Evolutionary conservation across 2,888 invertebrate genomes (phyloP), one percentile per base, ranked within the genome.

Genomic region (Mechanitis messenoides): DNA sequence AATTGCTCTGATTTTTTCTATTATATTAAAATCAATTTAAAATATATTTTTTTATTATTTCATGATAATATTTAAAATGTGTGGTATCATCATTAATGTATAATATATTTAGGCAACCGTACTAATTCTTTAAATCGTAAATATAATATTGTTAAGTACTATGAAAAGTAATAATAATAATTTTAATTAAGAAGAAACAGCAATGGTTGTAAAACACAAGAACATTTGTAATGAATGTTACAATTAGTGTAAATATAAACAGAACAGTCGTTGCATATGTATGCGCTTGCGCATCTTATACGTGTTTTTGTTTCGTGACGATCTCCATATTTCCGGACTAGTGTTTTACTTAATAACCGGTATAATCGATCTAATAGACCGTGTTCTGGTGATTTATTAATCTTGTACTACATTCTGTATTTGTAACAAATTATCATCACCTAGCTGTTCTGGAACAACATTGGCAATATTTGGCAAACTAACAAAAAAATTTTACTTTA

Each of bases 311-410:
- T 74, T 63, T 63, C 68, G 64, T 67, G 74, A 73, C 79, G 79
- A 78, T 85, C 83, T 80, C 78, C 72, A 74, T 74, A 77, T 83
- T 85, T 83, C 84, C 83, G 77, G 74, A 67, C 71, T 74, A 77
- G 70, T 71, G 78, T 80, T 77, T 78, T 81, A 77, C 73, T 82
- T 81, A 83, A 83, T 81, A 80, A 83, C 79, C 79, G 76, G 75
- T 81, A 77, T 84, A 83, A 84, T 84, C 73, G 81, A 71, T 71
- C 68, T 78, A 74, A 72, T 76, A 71, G 77, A 72, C 74, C 83
- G 78, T 77, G 69, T 69, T 62, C 65, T 57, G 69, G 59, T 69
- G 76, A 80, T 79, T 79, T 80, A 81, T 83, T 73, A 71, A 58
- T 59, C 33, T 12, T 31, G 63, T 33, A 53, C 56, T 57, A 56